A percentile compares a stretch with the other conserved stretches of the same genome.
These are phyloP conservation scores for Premnoplex brunnescens DNA, from an alignment of 2,797 vertebrate genomes.

Conservation along the genomic window DNA sequence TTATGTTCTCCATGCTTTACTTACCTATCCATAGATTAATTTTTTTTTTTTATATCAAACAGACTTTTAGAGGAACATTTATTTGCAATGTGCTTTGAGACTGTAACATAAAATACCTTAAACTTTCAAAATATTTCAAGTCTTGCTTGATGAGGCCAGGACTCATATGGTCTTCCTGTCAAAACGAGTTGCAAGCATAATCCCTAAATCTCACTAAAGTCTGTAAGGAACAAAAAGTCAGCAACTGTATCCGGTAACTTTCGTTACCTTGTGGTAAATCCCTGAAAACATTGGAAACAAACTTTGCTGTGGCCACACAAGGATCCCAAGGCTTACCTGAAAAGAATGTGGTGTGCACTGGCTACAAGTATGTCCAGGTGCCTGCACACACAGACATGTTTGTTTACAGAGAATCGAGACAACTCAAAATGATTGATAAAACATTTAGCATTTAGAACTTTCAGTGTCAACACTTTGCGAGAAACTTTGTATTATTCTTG, in stretches of 20 bases:
- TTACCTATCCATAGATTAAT: neutral
- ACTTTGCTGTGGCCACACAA: neutral
- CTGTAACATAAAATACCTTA: neutral
- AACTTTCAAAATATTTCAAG: neutral
- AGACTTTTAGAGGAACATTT: neutral
- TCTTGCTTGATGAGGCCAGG: neutral
- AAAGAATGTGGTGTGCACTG: neutral
- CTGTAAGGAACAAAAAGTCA: neutral
- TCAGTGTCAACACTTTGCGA: neutral
- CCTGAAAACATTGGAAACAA: neutral
- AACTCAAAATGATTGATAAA: conserved; percentile 43
- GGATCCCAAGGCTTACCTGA: neutral
- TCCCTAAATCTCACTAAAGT: neutral
- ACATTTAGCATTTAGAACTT: conserved; percentile 34
- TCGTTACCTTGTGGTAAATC: neutral
- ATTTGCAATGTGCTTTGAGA: neutral
- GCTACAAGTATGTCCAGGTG: conserved; percentile 6
- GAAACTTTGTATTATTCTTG: conserved; percentile 61
- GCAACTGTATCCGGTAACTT: neutral
- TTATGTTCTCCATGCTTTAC: neutral
- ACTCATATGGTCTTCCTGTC: neutral
- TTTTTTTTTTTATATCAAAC: neutral
- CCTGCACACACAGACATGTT: neutral
- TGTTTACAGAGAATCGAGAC: conserved; percentile 43
- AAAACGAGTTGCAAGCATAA: neutral